These are phyloP conservation scores for Tenthredo livida DNA, from an alignment of 2,888 invertebrate genomes.

Conservation along the genomic window DNA sequence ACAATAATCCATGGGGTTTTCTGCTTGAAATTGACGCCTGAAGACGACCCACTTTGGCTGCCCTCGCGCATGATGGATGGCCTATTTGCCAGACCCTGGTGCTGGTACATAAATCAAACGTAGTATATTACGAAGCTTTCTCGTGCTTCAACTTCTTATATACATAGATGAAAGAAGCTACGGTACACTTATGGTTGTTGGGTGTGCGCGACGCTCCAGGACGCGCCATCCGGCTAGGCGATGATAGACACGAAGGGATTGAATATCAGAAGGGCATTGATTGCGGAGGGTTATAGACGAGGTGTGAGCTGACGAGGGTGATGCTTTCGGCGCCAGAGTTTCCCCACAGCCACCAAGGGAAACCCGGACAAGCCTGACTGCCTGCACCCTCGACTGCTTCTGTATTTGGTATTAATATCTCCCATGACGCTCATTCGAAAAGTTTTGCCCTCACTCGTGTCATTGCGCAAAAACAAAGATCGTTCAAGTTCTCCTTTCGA, in stretches of 20 bases:
- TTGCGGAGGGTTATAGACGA: constrained; percentile 59
- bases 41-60: constrained; percentile 38
- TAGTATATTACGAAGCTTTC: constrained; percentile 36
- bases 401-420: constrained; percentile 49
- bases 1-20: constrained; percentile 18
- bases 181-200: neutral
- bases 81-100: constrained; percentile 39
- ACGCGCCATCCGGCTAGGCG: constrained; percentile 55
- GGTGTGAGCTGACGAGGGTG: constrained; percentile 52
- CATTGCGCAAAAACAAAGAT: constrained; percentile 23
- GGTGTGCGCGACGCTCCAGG: constrained; percentile 23
- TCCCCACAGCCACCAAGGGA: neutral
- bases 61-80: constrained; percentile 38
- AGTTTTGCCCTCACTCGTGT: constrained; percentile 18
- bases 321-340: constrained; percentile 38
- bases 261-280: constrained; percentile 67
- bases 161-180: constrained; percentile 21
- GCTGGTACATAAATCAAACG: constrained; percentile 50
- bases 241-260: constrained; percentile 66
- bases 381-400: constrained; percentile 29
- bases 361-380: neutral
- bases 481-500: neutral
- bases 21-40: constrained; percentile 32
- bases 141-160: constrained; percentile 33
- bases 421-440: constrained; percentile 44